phyloP scores from a whole-genome alignment of 1,140 invertebrate species.

The Piezodorus guildinii region DNA sequence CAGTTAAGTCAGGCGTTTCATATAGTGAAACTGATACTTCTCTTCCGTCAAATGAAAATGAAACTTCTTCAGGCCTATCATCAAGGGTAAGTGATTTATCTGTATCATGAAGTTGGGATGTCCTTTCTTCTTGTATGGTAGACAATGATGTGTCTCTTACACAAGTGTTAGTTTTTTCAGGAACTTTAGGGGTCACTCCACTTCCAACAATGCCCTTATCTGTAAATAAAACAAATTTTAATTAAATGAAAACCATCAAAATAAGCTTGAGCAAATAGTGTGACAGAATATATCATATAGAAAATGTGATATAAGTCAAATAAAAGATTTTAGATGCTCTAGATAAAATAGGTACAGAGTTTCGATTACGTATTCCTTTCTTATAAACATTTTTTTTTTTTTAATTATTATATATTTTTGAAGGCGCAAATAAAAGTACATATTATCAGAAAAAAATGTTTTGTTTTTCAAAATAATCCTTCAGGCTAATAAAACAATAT shows the following conservation, averaged over 20 bases:
- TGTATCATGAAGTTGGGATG: slow-evolving; percentile 75
- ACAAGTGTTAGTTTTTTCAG: slow-evolving; percentile 7
- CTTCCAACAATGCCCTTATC: not conserved
- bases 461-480: not conserved
- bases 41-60: slow-evolving; percentile 81
- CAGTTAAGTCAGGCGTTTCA: slow-evolving; percentile 81
- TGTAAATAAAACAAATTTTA: not conserved
- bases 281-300: no score
- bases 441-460: no score
- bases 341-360: no score
- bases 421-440: no score
- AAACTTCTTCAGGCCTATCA: slow-evolving; percentile 70
- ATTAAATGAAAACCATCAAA: no score
- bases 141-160: slow-evolving; percentile 63
- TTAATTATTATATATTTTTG: no score
- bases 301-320: no score
- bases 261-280: no score
- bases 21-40: slow-evolving; percentile 82
- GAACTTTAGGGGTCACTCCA: not conserved
- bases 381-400: no score
- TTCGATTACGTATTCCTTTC: no score
- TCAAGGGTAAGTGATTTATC: slow-evolving; percentile 59
- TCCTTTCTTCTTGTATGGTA: slow-evolving; percentile 80
- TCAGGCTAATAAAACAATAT: not conserved
- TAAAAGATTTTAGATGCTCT: no score